Base-by-base conservation (phyloP, 2,888 invertebrate species). In the Chloromyia formosa region DNA sequence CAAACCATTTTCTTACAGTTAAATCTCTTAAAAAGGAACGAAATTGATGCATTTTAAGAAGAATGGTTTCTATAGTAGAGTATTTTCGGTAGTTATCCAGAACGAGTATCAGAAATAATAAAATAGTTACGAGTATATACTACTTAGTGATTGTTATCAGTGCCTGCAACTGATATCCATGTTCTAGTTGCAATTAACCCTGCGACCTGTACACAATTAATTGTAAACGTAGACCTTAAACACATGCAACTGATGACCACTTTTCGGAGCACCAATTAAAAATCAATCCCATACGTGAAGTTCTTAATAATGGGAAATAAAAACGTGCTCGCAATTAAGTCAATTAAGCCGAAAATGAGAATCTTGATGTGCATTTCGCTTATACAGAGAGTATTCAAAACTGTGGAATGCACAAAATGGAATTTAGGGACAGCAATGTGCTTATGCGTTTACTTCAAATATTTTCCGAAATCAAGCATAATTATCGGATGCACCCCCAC, bases 291-390 rank as follows among this genome's bases (percentile, higher is more conserved):
- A n/a, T n/a, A 14, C 40, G 14, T 5, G 14, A 20, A 45, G 23
- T 12, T 69, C 45, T 18, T 69, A 69, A 69, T 69, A 56, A 69
- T 69, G 69, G 23, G 69, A 69, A 69, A 27, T 69, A 35, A 69
- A 69, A 56, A 56, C 54, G 54, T 69, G 69, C 16, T n/a, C 27
- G 56, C 69, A 69, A 69, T 69, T 69, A 54, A 69, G 54, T 54
- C 56, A 69, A 69, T 69, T 69, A 69, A 69, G 54, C 5, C 2
- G n/a, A 56, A 64, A 64, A 10, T 9, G 5, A 27, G 27, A 10
- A 27, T n/a, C 12, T 12, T 1, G 16, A 7, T 49, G 16, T 49
- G 49, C 49, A 49, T 12, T 49, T 49, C 16, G 16, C 49, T 49
- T n/a, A 49, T 7, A 10, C 16, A 10, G 12, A 7, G 56, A 22